Evolutionary conservation across 2,888 invertebrate genomes (phyloP), one percentile per base, ranked within the genome.

Genomic region (Vanessa cardui): DNA sequence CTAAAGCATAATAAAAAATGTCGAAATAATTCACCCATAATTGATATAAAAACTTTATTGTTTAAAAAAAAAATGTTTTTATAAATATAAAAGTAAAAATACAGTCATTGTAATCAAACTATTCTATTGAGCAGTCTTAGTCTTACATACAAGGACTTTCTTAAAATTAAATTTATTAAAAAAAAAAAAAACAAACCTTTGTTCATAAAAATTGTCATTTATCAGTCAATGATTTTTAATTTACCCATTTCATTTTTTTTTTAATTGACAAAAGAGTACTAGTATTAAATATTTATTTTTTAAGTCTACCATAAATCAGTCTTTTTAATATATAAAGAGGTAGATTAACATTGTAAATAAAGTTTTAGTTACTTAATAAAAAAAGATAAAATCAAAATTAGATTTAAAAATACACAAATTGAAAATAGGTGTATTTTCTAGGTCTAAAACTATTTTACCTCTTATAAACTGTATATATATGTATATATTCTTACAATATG

Each of bases 121-220:
- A 54, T 31, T 26, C 31, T 47, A 47, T 64, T 64, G 58, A 64
- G 64, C 58, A 63, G 56, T 63, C 47, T 64, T 58, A 21, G 12
- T 20, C 9, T 18, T 18, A 20, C 6, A 3, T 46, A 46, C n/a
- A 16, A 46, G 49, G 49, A 49, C 4, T 49, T 9, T 6, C 49
- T 18, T 46, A 46, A 16, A 15, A 46, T 20, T n/a, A 49, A 49
- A 46, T 16, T n/a, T 18, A 18, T 20, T 47, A 6, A 47, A 39
- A 12, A 12, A 39, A 39, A 39, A 39, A 9, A 12, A 12, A 8
- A 2, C 8, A 39, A 9, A 9, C 8, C 9, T 9, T 39, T 12
- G 9, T 39, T 39, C 12, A 12, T 39, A 12, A 26, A 26, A 26
- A 26, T 5, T 26, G 26, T 26, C 5, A 1, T 26, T 39, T 39